Evolutionary conservation across 2,113 vertebrate species (phyloP), one percentile per base, ranked within the genome.

Genomic region (Ptilorrhoa leucosticta): DNA sequence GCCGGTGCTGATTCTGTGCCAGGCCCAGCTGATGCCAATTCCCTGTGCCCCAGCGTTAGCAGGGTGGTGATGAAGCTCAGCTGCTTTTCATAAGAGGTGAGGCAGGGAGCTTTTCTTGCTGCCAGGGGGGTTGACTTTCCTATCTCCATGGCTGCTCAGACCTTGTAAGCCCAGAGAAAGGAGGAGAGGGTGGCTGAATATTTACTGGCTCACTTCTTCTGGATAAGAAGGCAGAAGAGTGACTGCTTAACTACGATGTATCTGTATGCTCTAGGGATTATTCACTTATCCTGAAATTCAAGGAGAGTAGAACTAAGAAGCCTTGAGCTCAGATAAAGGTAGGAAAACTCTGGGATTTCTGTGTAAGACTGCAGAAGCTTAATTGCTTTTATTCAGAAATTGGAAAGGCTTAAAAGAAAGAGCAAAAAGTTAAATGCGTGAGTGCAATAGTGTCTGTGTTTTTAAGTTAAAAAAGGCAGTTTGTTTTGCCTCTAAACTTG

Each of bases 91-190:
- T 58, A 15, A 37, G 9, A 39, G 15, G 20, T 12, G 33, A 23
- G 18, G 6, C 0, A 9, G 26, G 15, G 13, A 35, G 11, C 1
- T 77, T 73, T 42, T 54, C 8, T 11, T 82, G 6, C 16, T 15
- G 22, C 39, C 22, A 15, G 0, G 1, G 1, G 2, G 0, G 0
- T 0, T 11, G 1, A 0, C 0, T 0, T 72, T 28, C 0, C 0
- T 6, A 0, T 2, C 0, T 1, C 3, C 0, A 1, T 10, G 21
- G 22, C 4, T 76, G 11, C 12, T 64, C 3, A 3, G 16, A 8
- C 3, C 4, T 1, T 60, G 8, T 3, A 19, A 44, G 4, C 2
- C 4, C 1, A 1, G 20, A 26, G 30, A 20, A 30, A 45, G 3
- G 4, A 75, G 10, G 3, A 14, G 39, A 0, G 4, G 7, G 8